Conservation (phyloP, 1,140 invertebrate genomes). For the Sogatella furcifera region DNA sequence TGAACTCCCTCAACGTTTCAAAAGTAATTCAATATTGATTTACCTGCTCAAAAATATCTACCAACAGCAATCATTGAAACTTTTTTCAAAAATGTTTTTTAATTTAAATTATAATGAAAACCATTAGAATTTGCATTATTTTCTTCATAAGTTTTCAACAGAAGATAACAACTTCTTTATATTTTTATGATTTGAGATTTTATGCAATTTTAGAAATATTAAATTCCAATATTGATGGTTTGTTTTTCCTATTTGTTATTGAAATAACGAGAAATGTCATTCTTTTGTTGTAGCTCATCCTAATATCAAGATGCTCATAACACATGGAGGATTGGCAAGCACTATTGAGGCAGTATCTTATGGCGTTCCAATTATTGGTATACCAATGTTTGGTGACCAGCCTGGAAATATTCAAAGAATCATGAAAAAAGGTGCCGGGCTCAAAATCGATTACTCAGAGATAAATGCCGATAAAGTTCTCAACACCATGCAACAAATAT, state of each 20-base stretch:
- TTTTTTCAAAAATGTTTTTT: not conserved
- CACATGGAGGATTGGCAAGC: constrained; percentile 44
- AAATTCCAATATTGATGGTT: not conserved
- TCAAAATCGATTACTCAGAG: not conserved
- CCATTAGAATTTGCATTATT: too few species aligned
- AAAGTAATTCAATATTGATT: not conserved
- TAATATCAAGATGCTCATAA: constrained; percentile 39
- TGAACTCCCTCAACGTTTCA: not conserved
- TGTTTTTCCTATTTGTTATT: too few species aligned
- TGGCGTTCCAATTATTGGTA: constrained; percentile 38
- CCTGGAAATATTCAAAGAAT: not conserved
- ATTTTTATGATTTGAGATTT: too few species aligned
- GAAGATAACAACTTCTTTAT: too few species aligned
- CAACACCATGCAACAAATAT: not conserved
- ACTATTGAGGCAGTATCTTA: constrained; percentile 37
- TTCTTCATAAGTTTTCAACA: too few species aligned
- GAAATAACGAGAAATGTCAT: not conserved
- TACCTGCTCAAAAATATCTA: too few species aligned
- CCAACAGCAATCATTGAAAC: not conserved
- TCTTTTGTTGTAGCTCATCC: constrained; percentile 29
- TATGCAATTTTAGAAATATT: not conserved
- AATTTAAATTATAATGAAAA: too few species aligned
- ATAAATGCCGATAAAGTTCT: not conserved
- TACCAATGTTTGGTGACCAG: constrained; percentile 38
- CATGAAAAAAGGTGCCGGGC: not conserved